Conservation (phyloP, 2,113 vertebrate species). For the Myotis davidii region DNA sequence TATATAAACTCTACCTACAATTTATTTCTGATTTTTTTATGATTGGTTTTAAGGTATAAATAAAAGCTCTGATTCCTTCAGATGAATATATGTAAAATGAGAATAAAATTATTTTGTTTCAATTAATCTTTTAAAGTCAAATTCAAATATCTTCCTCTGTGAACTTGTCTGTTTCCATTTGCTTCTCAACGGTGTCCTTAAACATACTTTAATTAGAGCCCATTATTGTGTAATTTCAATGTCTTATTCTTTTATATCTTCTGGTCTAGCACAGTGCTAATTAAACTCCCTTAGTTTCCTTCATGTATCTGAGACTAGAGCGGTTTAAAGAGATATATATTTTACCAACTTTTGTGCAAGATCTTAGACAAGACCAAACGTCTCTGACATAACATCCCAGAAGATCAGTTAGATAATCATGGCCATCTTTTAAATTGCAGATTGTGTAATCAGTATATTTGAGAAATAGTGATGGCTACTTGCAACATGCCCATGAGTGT, state of each 20-base stretch:
- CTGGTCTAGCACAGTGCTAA: background rate
- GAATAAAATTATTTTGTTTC: background rate
- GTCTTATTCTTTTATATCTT: background rate
- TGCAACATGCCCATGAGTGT: background rate
- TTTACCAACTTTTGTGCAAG: background rate
- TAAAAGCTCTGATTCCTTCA: background rate
- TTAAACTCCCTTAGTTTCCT: background rate
- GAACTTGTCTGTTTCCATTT: background rate
- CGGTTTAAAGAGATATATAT: constrained; percentile 6
- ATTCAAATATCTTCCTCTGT: background rate
- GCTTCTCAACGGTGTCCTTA: background rate
- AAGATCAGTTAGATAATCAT: constrained; percentile 7
- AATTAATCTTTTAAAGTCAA: constrained; percentile 19
- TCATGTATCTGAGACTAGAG: background rate
- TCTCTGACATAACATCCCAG: background rate
- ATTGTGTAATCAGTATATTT: constrained; percentile 8
- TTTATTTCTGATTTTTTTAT: background rate
- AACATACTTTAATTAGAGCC: background rate
- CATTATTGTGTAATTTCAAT: background rate
- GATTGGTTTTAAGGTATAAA: background rate
- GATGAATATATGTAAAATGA: background rate
- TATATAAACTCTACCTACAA: background rate
- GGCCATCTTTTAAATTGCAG: constrained; percentile 25
- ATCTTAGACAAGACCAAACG: constrained; percentile 5
- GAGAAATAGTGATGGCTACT: constrained; percentile 16